These are phyloP conservation scores for Haliclona indistincta DNA, from an alignment of 37 sponge, comb jelly and placozoan genomes.

Conservation along the genomic window DNA sequence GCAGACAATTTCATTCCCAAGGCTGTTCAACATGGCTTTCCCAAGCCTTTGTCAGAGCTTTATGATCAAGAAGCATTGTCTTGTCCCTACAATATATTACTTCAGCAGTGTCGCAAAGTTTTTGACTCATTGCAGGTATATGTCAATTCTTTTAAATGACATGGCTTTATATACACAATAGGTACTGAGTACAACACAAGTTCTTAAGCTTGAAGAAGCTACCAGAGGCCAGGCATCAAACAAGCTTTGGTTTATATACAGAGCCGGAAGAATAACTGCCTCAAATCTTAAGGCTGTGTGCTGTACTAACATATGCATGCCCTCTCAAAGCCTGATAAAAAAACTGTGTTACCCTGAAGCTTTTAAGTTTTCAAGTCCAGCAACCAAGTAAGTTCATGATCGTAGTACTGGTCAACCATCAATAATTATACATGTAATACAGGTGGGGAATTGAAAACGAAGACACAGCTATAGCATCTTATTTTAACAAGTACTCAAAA, in stretches of 20 bases:
- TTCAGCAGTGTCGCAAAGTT: slow-evolving; percentile 4
- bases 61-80: not conserved
- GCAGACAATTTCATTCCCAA: not conserved
- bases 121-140: not conserved
- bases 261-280: slow-evolving; percentile 8
- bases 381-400: not conserved
- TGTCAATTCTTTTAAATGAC: too few species aligned
- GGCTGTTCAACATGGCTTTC: not conserved
- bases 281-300: not conserved
- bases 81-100: not conserved
- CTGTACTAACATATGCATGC: not conserved
- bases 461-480: not conserved
- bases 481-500: not conserved
- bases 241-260: slow-evolving; percentile 1
- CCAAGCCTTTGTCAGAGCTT: not conserved
- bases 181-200: not conserved
- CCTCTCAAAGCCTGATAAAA: slow-evolving; percentile 1
- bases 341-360: not conserved
- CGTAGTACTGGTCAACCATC: not conserved
- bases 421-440: not conserved
- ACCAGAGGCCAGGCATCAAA: not conserved
- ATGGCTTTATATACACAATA: too few species aligned
- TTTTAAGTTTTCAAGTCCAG: not conserved
- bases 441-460: slow-evolving; percentile 1
- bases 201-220: not conserved